Conservation (phyloP, 2,888 invertebrate genomes). For the Molorchus minor region DNA sequence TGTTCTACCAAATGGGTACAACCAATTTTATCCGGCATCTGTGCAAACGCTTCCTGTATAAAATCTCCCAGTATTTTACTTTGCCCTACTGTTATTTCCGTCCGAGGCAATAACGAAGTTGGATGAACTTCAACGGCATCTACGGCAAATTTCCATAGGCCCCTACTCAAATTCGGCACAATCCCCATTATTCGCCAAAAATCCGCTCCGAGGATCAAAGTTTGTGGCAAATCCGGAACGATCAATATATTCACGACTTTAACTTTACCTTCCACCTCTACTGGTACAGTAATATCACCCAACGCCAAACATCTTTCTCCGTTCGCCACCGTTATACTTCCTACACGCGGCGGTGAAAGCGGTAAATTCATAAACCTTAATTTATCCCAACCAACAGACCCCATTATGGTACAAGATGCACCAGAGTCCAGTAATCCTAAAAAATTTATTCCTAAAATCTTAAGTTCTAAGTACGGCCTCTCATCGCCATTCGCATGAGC, state of each 20-base stretch:
- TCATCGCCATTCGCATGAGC: constrained; percentile 20
- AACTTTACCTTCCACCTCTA: constrained; percentile 6
- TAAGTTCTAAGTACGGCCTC: constrained; percentile 16
- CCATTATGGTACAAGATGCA: constrained; percentile 9
- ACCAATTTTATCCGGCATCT: background rate
- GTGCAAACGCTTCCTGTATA: no score
- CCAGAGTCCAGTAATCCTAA: constrained; percentile 24
- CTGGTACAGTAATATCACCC: constrained; percentile 3
- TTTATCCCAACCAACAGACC: constrained; percentile 4
- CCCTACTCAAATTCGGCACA: constrained; percentile 3
- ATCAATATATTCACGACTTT: constrained; percentile 1
- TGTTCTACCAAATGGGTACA: background rate
- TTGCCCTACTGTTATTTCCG: background rate
- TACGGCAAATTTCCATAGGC: constrained; percentile 6
- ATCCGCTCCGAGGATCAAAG: constrained; percentile 17
- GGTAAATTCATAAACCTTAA: background rate
- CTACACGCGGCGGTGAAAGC: background rate
- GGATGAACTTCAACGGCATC: background rate
- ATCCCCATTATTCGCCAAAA: constrained; percentile 21
- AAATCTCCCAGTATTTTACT: background rate
- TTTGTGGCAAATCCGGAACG: constrained; percentile 14
- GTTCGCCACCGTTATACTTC: constrained; percentile 13
- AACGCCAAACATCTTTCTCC: background rate
- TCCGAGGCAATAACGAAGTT: background rate
- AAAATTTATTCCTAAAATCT: constrained; percentile 3